Percentiles rank a stretch among this genome's conserved stretches.
phyloP scores from a whole-genome alignment of 2,888 invertebrate species.

The Dromius quadrimaculatus region DNA sequence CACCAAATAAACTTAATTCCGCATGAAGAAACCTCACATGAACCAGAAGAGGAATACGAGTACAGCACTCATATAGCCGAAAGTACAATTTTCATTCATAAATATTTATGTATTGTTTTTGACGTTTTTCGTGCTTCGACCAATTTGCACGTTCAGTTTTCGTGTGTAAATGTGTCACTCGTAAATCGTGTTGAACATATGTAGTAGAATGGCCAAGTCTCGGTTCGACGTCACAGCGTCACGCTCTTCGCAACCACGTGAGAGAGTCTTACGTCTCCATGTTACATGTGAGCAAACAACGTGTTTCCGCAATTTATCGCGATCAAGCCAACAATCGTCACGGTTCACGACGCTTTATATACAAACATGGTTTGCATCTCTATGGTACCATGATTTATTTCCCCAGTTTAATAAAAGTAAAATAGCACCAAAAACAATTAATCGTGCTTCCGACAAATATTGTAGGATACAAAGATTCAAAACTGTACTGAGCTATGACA shows the following conservation, averaged over 20 bases:
- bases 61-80: not conserved
- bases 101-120: conserved; percentile 44
- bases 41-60: not conserved
- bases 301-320: conserved; percentile 25
- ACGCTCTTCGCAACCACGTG: not conserved
- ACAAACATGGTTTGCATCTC: conserved; percentile 19
- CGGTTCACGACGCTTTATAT: conserved; percentile 19
- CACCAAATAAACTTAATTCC: conserved; percentile 31
- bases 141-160: conserved; percentile 33
- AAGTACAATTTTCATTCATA: conserved; percentile 14
- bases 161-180: conserved; percentile 39
- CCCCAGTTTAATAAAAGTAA: too few relatives aligned
- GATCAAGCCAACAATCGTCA: conserved; percentile 12
- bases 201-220: conserved; percentile 7
- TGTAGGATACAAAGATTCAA: too few relatives aligned
- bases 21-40: conserved; percentile 5
- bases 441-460: too few relatives aligned
- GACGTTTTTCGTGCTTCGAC: conserved; percentile 20
- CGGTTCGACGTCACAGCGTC: not conserved
- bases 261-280: not conserved
- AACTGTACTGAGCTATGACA: too few relatives aligned
- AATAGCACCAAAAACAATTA: too few relatives aligned
- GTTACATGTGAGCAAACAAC: conserved; percentile 29
- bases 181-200: conserved; percentile 43
- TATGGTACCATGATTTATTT: too few relatives aligned